Evolutionary conservation across 2,888 invertebrate species (phyloP), one percentile per base, ranked within the genome.

Genomic region (Nomada goodeniana): DNA sequence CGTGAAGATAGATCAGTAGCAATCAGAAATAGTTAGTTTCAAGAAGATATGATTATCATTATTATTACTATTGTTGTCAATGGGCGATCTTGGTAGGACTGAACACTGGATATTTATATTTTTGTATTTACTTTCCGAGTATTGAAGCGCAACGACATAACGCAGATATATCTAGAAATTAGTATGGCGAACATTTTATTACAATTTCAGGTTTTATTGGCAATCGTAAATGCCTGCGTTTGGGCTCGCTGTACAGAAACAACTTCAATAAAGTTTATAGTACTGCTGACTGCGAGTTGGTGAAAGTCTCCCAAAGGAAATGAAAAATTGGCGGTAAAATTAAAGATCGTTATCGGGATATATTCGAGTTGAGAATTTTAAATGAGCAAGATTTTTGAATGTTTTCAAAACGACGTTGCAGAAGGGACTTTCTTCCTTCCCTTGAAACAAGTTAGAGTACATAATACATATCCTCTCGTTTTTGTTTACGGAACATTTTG

Each of bases 191-290:
- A 20, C 15, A 20, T 44, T 63, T 63, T 44, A 44, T 44, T 11
- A 20, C 44, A 11, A 7, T 13, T 63, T 1, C 15, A 15, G 44
- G 9, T 44, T 63, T 63, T 63, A 63, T 15, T 63, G 20, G 20
- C 23, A 44, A 13, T 63, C 44, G 61, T 44, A 63, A 63, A 63
- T n/a, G n/a, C 11, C 29, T 42, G n/a, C 11, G 23, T 20, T n/a
- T 44, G 61, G 0, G 20, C 44, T 23, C 3, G 13, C 61, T 20
- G n/a, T 61, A 61, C 59, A 61, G n/a, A 44, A 42, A 60, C 60
- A 60, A 60, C 60, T 42, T 63, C 44, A 13, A 44, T 63, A 63
- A 63, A 63, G 15, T 63, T 44, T 63, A 42, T 60, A 63, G 13
- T 7, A 5, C 23, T 63, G 44, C 47, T 29, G 23, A 63, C 61